Conservation (phyloP, 2,888 invertebrate genomes). For the Zygogramma bicolorata region DNA sequence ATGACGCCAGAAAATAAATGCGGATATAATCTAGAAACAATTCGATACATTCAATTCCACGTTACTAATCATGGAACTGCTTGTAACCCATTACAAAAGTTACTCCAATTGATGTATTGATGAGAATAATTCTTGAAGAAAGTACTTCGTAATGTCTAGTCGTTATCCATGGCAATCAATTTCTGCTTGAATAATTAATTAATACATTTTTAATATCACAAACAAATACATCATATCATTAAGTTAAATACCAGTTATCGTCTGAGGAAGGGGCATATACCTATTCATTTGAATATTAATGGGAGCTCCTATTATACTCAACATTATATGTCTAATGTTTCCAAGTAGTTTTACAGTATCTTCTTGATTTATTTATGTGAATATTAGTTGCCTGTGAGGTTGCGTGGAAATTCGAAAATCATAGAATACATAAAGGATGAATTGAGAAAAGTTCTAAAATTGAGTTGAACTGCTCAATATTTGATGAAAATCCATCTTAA, state of each 20-base stretch:
- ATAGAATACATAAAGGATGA: background rate
- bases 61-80: background rate
- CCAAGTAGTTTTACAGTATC: slow-evolving; percentile 33
- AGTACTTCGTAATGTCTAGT: slow-evolving; percentile 32
- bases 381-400: slow-evolving; percentile 25
- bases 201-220: slow-evolving; percentile 48
- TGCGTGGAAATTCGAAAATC: background rate
- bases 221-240: slow-evolving; percentile 48
- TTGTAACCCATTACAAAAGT: background rate
- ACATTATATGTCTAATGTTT: slow-evolving; percentile 38
- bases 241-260: slow-evolving; percentile 41
- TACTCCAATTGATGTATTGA: slow-evolving; percentile 8
- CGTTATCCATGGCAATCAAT: slow-evolving; percentile 38
- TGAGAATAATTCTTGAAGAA: slow-evolving; percentile 9
- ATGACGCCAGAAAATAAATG: too few relatives aligned
- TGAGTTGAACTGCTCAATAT: background rate
- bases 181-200: slow-evolving; percentile 43
- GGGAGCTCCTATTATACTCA: slow-evolving; percentile 30
- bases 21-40: too few relatives aligned
- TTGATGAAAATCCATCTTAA: background rate
- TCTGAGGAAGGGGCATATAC: slow-evolving; percentile 37
- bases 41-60: too few relatives aligned
- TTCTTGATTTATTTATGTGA: slow-evolving; percentile 21
- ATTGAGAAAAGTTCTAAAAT: background rate
- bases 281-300: slow-evolving; percentile 32